Evolutionary conservation across 2,888 invertebrate species (phyloP).

Genomic region (Polyploca ridens): DNA sequence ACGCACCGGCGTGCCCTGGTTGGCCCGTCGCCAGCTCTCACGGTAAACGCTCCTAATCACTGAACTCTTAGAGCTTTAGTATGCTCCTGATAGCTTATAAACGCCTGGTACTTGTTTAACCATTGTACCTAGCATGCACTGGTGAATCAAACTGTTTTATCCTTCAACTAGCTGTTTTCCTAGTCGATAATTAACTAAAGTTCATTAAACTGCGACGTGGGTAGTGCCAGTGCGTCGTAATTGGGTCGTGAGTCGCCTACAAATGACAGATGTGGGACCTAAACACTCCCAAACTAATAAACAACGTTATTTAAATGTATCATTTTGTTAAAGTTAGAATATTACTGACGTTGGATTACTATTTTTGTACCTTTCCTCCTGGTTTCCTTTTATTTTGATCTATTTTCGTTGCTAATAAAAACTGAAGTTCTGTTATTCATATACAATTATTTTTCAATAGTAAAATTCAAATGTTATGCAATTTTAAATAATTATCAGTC

Average conservation of each 20-base stretch:
- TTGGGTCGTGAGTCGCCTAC: conserved; percentile 14
- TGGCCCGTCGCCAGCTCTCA: conserved; percentile 79
- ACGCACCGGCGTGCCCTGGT: conserved; percentile 79
- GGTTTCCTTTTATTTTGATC: not conserved
- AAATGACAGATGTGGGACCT: conserved; percentile 14
- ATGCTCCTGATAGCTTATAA: conserved; percentile 74
- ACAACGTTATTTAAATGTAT: conserved; percentile 5
- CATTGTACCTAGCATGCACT: conserved; percentile 51
- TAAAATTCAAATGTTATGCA: not conserved
- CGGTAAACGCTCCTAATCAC: conserved; percentile 80
- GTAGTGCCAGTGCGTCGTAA: conserved; percentile 21
- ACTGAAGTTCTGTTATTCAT: not conserved
- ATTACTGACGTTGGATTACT: not conserved
- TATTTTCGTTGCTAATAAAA: not conserved
- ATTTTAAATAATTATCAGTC: not conserved
- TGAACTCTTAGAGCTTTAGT: conserved; percentile 68
- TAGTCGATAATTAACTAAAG: conserved; percentile 29
- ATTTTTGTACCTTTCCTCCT: not conserved
- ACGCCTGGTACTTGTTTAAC: conserved; percentile 71
- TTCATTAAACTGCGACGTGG: conserved; percentile 35
- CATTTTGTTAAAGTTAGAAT: not conserved
- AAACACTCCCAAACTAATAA: conserved; percentile 7
- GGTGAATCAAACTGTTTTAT: conserved; percentile 22
- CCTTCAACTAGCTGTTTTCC: conserved; percentile 13
- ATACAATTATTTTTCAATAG: not conserved